Conservation (phyloP, 2,888 invertebrate genomes). For the Oxycera nigricornis region DNA sequence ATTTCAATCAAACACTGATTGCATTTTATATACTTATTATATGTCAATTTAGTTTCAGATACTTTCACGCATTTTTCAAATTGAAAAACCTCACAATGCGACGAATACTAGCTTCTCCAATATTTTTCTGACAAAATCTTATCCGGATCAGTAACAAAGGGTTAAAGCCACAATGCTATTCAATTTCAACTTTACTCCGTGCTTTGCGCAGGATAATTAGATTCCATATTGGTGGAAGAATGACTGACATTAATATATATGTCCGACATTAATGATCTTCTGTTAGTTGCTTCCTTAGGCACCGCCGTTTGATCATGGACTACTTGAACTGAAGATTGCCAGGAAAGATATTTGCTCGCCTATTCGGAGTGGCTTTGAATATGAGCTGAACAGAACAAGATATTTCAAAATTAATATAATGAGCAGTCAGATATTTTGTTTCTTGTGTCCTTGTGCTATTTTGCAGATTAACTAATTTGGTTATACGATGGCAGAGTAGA, state of each 20-base stretch:
- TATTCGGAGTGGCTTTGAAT: neutral
- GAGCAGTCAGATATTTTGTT: conserved; percentile 4
- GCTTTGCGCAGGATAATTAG: conserved; percentile 50
- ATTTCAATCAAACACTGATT: too few species aligned
- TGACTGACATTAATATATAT: conserved; percentile 52
- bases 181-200: neutral
- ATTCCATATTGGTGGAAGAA: conserved; percentile 50
- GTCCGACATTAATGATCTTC: conserved; percentile 52
- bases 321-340: neutral
- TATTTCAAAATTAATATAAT: conserved; percentile 6
- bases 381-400: neutral
- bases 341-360: neutral
- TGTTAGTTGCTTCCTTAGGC: conserved; percentile 52
- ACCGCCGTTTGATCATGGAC: conserved; percentile 46
- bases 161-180: neutral
- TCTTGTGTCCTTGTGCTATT: neutral
- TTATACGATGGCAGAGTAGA: too few species aligned
- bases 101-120: too few species aligned
- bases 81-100: too few species aligned
- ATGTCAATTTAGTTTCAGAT: too few species aligned
- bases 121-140: too few species aligned
- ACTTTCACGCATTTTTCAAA: neutral
- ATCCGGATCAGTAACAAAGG: neutral
- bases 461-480: too few species aligned
- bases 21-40: too few species aligned